Evolutionary conservation across 2,888 invertebrate species (phyloP).

Genomic region (Hydraecia micacea): DNA sequence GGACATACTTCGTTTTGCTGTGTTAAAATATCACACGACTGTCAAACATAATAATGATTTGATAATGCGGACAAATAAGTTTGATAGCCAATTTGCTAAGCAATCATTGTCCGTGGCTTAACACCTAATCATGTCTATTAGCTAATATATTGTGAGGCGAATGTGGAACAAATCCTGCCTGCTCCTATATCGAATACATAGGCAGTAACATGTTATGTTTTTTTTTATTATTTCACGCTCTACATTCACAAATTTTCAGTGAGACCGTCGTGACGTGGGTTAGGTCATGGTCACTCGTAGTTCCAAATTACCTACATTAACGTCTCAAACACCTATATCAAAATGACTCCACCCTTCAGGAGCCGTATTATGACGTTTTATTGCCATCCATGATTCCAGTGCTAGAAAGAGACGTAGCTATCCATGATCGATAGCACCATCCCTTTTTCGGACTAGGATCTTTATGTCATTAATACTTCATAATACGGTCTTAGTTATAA

Average conservation of each 20-base stretch:
- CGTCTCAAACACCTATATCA: background rate
- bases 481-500: constrained; percentile 27
- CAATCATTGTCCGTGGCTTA: too few relatives aligned
- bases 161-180: too few relatives aligned
- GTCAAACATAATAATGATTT: too few relatives aligned
- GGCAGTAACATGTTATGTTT: too few relatives aligned
- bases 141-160: too few relatives aligned
- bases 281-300: background rate
- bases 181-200: too few relatives aligned
- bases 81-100: too few relatives aligned
- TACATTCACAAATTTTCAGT: background rate
- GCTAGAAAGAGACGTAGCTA: background rate
- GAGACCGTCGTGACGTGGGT: background rate
- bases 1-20: background rate
- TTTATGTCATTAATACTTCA: background rate
- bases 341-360: constrained; percentile 1
- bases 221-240: too few relatives aligned
- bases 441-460: too few relatives aligned
- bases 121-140: background rate
- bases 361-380: background rate
- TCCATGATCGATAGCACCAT: too few relatives aligned
- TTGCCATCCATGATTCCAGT: background rate
- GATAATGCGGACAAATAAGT: too few relatives aligned
- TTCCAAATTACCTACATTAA: background rate
- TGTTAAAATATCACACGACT: background rate